phyloP scores from a whole-genome alignment of 2,113 vertebrate genomes.

The Sebastes schlegelii region DNA sequence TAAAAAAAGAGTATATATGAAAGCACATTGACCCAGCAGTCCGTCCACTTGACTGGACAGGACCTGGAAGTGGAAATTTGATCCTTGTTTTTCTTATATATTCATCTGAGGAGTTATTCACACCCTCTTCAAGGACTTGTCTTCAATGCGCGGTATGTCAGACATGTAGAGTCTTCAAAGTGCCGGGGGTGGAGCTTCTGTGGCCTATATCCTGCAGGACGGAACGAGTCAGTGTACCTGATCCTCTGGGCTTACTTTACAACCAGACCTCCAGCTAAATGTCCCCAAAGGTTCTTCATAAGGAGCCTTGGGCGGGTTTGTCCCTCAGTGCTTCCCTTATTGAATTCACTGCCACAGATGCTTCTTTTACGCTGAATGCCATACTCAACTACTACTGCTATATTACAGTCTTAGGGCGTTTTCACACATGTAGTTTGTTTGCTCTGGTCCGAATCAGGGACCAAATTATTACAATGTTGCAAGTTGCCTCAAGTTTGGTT shows the following conservation, averaged over 20 bases:
- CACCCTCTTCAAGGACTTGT: slow-evolving; percentile 67
- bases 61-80: background rate
- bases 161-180: slow-evolving; percentile 61
- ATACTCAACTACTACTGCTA: background rate
- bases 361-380: background rate
- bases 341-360: background rate
- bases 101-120: slow-evolving; percentile 67
- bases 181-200: slow-evolving; percentile 31
- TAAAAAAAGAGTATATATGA: background rate
- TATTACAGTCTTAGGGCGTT: background rate
- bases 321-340: slow-evolving; percentile 3
- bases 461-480: too few relatives aligned
- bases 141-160: slow-evolving; percentile 69
- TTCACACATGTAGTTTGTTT: too few relatives aligned
- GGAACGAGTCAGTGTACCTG: slow-evolving; percentile 15
- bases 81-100: slow-evolving; percentile 53
- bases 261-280: background rate
- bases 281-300: background rate
- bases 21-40: background rate
- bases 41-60: background rate
- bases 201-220: slow-evolving; percentile 12
- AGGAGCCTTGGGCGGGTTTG: background rate
- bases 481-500: too few relatives aligned
- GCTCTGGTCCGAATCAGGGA: too few relatives aligned
- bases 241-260: slow-evolving; percentile 40